Percentiles rank a stretch among this genome's conserved stretches.
Evolutionary conservation across 2,113 vertebrate genomes (phyloP).

Genomic region (Nesogale talazaci): DNA sequence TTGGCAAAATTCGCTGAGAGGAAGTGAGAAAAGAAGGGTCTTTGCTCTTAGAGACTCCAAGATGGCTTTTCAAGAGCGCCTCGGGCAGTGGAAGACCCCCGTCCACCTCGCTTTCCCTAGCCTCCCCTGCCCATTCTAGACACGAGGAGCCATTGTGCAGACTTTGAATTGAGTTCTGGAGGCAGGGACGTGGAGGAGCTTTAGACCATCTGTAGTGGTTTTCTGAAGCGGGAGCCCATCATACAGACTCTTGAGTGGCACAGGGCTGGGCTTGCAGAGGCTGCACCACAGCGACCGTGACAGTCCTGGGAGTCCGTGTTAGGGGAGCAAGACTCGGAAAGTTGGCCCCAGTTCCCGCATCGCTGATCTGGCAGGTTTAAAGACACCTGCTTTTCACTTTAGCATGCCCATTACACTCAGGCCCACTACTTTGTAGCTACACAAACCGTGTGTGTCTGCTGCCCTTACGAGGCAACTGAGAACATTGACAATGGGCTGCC

Average conservation of each 20-base stretch:
- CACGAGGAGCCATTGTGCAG: not conserved
- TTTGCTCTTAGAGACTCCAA: not conserved
- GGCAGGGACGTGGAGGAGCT: not conserved
- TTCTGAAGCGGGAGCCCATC: not conserved
- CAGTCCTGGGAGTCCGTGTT: not conserved
- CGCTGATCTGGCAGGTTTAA: not conserved
- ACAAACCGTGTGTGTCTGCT: not conserved
- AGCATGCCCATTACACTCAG: not conserved
- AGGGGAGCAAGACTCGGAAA: not conserved
- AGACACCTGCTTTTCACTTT: not conserved
- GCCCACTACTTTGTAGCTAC: not conserved
- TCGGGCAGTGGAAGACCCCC: not conserved
- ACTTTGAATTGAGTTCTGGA: not conserved
- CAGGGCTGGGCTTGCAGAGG: not conserved
- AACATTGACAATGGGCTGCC: not conserved
- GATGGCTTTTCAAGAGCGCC: not conserved
- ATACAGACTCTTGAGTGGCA: not conserved
- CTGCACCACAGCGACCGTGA: not conserved
- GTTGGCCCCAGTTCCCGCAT: not conserved
- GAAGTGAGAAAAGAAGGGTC: not conserved
- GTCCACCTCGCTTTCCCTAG: not conserved
- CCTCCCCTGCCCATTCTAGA: not conserved
- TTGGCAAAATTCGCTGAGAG: slow-evolving; percentile 22
- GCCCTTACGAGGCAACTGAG: not conserved
- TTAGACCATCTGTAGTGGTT: not conserved